Conservation (phyloP, 2,797 vertebrate genomes). For the Merluccius polli region DNA sequence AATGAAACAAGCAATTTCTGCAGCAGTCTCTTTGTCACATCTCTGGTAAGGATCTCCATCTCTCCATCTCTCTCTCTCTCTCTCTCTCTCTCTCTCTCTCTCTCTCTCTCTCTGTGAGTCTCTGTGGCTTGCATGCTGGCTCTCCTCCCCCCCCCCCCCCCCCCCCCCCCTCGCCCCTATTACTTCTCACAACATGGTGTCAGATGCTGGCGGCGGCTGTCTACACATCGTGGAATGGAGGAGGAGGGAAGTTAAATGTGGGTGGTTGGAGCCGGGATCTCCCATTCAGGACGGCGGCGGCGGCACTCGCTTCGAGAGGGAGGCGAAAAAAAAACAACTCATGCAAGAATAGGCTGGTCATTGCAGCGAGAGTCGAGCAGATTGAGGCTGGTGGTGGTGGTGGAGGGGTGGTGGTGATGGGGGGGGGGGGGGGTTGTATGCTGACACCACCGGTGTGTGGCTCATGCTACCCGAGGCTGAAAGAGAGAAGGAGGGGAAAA, state of each 20-base stretch:
- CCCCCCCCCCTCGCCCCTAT: slow-evolving; percentile 37
- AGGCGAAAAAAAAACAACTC: no score
- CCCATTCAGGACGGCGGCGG: not conserved
- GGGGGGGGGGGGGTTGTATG: no score
- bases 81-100: slow-evolving; percentile 8
- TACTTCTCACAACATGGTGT: slow-evolving; percentile 55
- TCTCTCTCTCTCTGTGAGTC: slow-evolving; percentile 12
- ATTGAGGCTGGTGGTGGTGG: not conserved
- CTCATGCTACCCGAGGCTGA: slow-evolving; percentile 46
- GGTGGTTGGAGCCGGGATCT: not conserved
- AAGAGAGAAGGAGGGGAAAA: slow-evolving; percentile 36
- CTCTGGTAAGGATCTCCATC: slow-evolving; percentile 63
- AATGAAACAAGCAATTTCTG: slow-evolving; percentile 65
- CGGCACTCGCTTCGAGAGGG: not conserved
- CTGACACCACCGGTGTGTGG: slow-evolving; percentile 36
- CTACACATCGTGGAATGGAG: slow-evolving; percentile 14
- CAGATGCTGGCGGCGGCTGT: slow-evolving; percentile 36
- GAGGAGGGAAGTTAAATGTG: slow-evolving; percentile 22
- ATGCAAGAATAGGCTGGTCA: no score
- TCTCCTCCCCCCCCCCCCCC: slow-evolving; percentile 28
- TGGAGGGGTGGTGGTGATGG: slow-evolving; percentile 31
- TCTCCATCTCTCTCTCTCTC: slow-evolving; percentile 7
- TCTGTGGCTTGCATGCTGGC: slow-evolving; percentile 2
- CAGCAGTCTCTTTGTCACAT: slow-evolving; percentile 58
- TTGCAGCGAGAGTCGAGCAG: no score